phyloP scores from a whole-genome alignment of 2,888 invertebrate species.

The Coelogynopora nodosa region DNA sequence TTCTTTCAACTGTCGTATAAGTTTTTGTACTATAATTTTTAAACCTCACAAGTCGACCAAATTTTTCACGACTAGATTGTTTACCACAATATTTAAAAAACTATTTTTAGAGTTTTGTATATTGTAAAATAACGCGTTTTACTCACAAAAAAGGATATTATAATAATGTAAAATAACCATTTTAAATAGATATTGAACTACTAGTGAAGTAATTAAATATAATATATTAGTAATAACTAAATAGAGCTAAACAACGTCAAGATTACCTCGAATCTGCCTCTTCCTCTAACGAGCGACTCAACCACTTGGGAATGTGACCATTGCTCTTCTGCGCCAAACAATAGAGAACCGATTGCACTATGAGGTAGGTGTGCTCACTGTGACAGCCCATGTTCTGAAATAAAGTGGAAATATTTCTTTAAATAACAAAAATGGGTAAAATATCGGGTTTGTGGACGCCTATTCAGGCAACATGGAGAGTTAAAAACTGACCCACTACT shows the following conservation, averaged over 20 bases:
- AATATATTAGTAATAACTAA: background rate
- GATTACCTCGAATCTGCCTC: constrained; percentile 34
- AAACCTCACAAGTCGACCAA: too few species aligned
- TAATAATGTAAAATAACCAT: too few species aligned
- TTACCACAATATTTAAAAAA: background rate
- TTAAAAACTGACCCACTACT: too few species aligned
- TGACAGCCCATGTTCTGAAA: constrained; percentile 43
- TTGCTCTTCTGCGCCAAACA: constrained; percentile 39
- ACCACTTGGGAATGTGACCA: constrained; percentile 20
- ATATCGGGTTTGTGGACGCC: too few species aligned
- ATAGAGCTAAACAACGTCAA: background rate
- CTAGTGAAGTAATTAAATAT: background rate
- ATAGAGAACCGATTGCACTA: constrained; percentile 40
- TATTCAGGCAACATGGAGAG: too few species aligned
- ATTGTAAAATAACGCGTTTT: too few species aligned
- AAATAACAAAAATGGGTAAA: too few species aligned
- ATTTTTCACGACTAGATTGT: background rate
- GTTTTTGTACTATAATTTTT: too few species aligned
- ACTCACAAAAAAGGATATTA: too few species aligned
- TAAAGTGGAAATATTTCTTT: too few species aligned
- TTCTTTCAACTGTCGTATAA: too few species aligned
- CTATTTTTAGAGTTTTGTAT: background rate
- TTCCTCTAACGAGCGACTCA: constrained; percentile 39
- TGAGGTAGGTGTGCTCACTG: constrained; percentile 43
- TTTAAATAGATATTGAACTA: constrained; percentile 12